Percentiles rank a stretch among this genome's conserved stretches.
Conservation (phyloP, 1,140 invertebrate genomes). For the Lucilia cuprina region DNA sequence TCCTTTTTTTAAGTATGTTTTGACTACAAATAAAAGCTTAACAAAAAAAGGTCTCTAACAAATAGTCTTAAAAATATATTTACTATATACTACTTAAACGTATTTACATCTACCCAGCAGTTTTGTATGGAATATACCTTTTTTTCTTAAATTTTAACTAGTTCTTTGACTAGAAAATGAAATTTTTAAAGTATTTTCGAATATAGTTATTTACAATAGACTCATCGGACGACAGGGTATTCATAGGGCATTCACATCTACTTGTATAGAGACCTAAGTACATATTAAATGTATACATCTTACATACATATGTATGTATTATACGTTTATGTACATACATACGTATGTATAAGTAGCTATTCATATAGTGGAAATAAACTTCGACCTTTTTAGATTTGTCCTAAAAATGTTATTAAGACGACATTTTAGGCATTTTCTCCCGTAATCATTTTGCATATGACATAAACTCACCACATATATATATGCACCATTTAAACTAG, state of each 20-base stretch:
- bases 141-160: no score
- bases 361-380: background rate
- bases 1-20: background rate
- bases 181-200: no score
- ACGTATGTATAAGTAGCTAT: background rate
- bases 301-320: background rate
- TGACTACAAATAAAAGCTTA: no score
- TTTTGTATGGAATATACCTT: no score
- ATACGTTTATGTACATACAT: background rate
- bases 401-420: conserved; percentile 35
- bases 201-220: no score
- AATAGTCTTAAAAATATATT: background rate
- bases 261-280: no score
- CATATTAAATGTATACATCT: background rate
- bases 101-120: no score
- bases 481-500: background rate
- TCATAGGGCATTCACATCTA: no score
- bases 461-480: background rate
- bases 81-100: no score
- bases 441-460: conserved; percentile 30
- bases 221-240: no score
- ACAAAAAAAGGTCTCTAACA: background rate
- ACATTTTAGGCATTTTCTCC: conserved; percentile 20
- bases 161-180: no score
- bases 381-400: background rate